Percentiles rank a stretch among this genome's conserved stretches.
Evolutionary conservation across 2,797 vertebrate genomes (phyloP).

Genomic region (Lerista edwardsae): DNA sequence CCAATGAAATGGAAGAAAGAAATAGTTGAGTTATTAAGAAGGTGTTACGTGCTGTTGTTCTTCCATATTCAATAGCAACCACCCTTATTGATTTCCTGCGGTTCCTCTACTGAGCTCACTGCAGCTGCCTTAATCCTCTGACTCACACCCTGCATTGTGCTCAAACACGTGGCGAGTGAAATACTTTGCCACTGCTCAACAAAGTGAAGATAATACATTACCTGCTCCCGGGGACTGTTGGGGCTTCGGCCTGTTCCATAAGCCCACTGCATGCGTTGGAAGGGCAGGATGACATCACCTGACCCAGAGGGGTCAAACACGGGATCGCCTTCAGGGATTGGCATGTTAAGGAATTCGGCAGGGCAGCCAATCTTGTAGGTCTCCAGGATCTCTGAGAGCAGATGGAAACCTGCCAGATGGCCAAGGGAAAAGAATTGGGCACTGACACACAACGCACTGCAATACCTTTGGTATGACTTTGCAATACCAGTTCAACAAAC

Average conservation of each 20-base stretch:
- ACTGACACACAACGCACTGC: background rate
- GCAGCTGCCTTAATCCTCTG: background rate
- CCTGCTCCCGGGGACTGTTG: slow-evolving; percentile 90
- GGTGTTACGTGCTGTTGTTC: too few relatives aligned
- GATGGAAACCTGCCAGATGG: slow-evolving; percentile 87
- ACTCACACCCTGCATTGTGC: background rate
- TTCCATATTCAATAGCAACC: too few relatives aligned
- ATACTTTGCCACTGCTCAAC: accelerated
- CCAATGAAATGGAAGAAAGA: too few relatives aligned
- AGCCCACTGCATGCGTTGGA: slow-evolving; percentile 89
- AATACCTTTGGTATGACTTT: background rate
- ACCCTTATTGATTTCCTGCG: background rate
- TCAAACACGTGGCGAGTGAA: background rate
- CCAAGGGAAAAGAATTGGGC: slow-evolving; percentile 51
- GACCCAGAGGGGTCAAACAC: slow-evolving; percentile 83
- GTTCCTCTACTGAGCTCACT: background rate
- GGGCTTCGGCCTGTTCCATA: slow-evolving; percentile 87
- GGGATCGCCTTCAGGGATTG: slow-evolving; percentile 82
- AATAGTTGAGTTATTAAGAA: too few relatives aligned
- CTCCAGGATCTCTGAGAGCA: slow-evolving; percentile 86
- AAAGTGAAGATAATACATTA: slow-evolving; percentile 12
- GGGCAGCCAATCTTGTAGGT: slow-evolving; percentile 86
- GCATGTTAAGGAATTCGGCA: slow-evolving; percentile 92
- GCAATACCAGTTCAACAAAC: background rate
- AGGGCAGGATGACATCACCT: slow-evolving; percentile 84